Base-by-base conservation (phyloP, 2,797 vertebrate genomes). In the Acanthornis magna region DNA sequence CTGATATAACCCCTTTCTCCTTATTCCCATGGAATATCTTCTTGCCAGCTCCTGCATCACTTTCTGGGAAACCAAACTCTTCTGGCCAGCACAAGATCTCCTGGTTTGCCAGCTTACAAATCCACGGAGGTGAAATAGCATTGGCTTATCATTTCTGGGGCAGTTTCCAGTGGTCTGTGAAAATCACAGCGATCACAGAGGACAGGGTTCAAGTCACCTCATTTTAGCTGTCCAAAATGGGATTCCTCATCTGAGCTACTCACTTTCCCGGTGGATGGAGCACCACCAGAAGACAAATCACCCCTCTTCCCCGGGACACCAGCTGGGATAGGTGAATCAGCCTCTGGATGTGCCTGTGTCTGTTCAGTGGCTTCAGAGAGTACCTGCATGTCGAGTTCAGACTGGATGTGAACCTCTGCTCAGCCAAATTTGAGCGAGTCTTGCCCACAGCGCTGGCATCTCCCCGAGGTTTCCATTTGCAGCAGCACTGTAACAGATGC, bases 401-500 rank as follows among this genome's bases (percentile, higher is more conserved):
- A 5, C 73, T 91, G 76, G 66, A 83, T 54, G 47, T 3, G 6
- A 91, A 48, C 73, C 81, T 78, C 75, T 5, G 21, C 34, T 30
- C 75, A 32, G 53, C 71, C 79, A 40, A 26, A 77, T 43, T 82
- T 40, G 51, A 88, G 65, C 7, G 9, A 85, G 53, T 66, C 66
- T 75, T 94, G 79, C 62, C 88, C 85, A 13, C 13, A 48, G 76
- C 40, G 58, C 76, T 95, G 94, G 91, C 93, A 90, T 88, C 88
- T 95, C 88, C 95, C 47, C 10, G 16, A 75, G 76, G 47, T 93
- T 96, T 96, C 91, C 94, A 93, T 95, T 91, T 91, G 91, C 88
- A 94, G 93, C 85, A 77, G 85, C 54, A 65, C 70, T 85, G 85
- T 68, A 91, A 92, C 95, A 96, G 95, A 96, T 90, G 94, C 89